phyloP scores from a whole-genome alignment of 64 coral and sea anemone genomes.

The Platygyra sinensis region DNA sequence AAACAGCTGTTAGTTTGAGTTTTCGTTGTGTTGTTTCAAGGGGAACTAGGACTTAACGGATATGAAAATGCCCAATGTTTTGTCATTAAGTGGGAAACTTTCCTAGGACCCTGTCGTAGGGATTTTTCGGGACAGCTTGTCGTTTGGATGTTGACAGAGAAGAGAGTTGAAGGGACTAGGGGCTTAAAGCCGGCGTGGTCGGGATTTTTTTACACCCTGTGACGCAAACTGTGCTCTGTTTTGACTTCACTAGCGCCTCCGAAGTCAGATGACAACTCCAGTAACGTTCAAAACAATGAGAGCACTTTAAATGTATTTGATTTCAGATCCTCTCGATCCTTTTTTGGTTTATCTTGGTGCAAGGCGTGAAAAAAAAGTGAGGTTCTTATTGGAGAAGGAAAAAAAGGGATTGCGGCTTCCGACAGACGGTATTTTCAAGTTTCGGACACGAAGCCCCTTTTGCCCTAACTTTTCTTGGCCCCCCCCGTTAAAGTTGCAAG shows the following conservation, averaged over 20 bases:
- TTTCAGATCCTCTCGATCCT: background rate
- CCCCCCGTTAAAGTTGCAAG: too few relatives aligned
- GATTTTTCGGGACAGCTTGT: conserved; percentile 37
- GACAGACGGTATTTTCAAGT: too few relatives aligned
- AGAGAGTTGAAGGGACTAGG: conserved; percentile 25
- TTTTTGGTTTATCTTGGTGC: background rate
- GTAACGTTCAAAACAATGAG: too few relatives aligned
- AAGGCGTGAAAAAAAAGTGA: too few relatives aligned
- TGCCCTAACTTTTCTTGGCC: too few relatives aligned
- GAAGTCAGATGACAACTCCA: too few relatives aligned
- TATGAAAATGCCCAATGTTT: conserved; percentile 27
- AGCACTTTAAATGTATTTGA: background rate
- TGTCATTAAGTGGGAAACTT: conserved; percentile 27
- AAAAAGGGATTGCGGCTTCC: too few relatives aligned
- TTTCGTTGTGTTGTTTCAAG: conserved; percentile 47
- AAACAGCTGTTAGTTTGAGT: conserved; percentile 40
- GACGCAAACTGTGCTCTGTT: conserved; percentile 32
- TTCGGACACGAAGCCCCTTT: too few relatives aligned
- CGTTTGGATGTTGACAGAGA: conserved; percentile 70
- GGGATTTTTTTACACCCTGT: conserved; percentile 61
- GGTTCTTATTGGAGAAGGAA: too few relatives aligned
- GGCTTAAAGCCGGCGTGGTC: conserved; percentile 37
- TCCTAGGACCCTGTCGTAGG: conserved; percentile 20
- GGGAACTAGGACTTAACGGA: conserved; percentile 4
- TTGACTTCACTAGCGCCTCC: background rate